A percentile compares a stretch with the other conserved stretches of the same genome.
Evolutionary conservation across 2,888 invertebrate genomes (phyloP).

Genomic region (Apomyelois bistriatella): DNA sequence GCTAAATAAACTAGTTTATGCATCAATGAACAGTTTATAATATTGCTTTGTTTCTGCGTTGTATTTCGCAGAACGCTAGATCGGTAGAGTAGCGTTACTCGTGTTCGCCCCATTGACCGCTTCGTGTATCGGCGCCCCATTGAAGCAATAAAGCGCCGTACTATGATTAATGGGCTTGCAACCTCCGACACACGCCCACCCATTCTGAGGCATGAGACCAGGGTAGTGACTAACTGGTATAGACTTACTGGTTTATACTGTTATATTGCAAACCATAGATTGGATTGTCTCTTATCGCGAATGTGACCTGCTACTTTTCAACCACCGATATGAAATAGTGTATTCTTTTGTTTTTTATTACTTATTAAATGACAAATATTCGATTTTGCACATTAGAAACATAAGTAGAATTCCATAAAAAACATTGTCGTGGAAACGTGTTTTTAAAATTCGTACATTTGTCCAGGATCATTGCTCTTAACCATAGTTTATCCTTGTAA

Average conservation of each 20-base stretch:
- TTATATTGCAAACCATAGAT: background rate
- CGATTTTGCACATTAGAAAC: too few relatives aligned
- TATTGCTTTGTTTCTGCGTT: conserved; percentile 13
- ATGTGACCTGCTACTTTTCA: too few relatives aligned
- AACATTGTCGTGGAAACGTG: too few relatives aligned
- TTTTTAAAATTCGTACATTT: too few relatives aligned
- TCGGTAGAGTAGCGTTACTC: conserved; percentile 19
- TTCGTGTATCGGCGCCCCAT: conserved; percentile 53
- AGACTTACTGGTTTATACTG: conserved; percentile 25
- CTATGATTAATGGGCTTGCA: conserved; percentile 65
- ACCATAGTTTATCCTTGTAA: too few relatives aligned
- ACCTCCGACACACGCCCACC: conserved; percentile 54
- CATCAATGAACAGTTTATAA: background rate
- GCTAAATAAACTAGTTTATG: background rate
- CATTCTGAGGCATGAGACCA: conserved; percentile 37
- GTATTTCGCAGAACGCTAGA: background rate
- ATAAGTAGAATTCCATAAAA: too few relatives aligned
- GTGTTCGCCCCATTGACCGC: conserved; percentile 40
- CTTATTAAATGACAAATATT: too few relatives aligned
- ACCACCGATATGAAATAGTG: too few relatives aligned
- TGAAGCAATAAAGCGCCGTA: conserved; percentile 65
- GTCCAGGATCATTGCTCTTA: too few relatives aligned
- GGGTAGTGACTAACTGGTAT: conserved; percentile 44
- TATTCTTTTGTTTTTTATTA: too few relatives aligned
- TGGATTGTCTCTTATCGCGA: background rate